phyloP scores from a whole-genome alignment of 2,888 invertebrate species.

The Chrysotoxum bicinctum region DNA sequence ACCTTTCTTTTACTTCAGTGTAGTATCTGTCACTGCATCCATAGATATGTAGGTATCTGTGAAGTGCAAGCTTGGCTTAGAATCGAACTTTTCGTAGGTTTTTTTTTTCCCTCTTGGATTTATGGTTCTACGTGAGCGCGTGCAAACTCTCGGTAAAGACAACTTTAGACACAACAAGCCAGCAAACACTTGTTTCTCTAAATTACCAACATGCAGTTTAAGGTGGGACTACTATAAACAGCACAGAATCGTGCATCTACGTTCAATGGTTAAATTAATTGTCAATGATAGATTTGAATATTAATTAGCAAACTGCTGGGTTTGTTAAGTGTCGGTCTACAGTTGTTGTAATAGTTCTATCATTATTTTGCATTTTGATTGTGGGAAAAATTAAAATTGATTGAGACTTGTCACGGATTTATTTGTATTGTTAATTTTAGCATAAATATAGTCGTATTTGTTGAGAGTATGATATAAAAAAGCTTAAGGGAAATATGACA shows the following conservation, averaged over 20 bases:
- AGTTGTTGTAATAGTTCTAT: neutral
- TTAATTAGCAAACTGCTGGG: constrained; percentile 50
- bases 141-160: neutral
- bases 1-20: neutral
- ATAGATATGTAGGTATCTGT: neutral
- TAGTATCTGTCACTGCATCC: neutral
- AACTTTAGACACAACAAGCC: neutral
- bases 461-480: neutral
- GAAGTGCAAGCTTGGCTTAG: neutral
- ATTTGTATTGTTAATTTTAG: constrained; percentile 28
- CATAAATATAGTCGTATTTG: no score
- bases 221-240: constrained; percentile 26
- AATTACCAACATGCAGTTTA: constrained; percentile 28
- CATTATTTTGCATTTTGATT: constrained; percentile 51
- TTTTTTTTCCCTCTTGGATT: constrained; percentile 17
- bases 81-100: constrained; percentile 31
- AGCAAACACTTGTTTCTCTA: constrained; percentile 62
- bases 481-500: constrained; percentile 33
- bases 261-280: constrained; percentile 71
- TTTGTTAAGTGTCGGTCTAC: constrained; percentile 22
- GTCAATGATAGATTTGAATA: constrained; percentile 71
- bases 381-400: constrained; percentile 67
- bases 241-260: constrained; percentile 61
- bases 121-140: constrained; percentile 42
- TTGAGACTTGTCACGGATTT: constrained; percentile 63